Base-by-base conservation (phyloP, 2,888 invertebrate genomes). In the Eucera pruinosa region DNA sequence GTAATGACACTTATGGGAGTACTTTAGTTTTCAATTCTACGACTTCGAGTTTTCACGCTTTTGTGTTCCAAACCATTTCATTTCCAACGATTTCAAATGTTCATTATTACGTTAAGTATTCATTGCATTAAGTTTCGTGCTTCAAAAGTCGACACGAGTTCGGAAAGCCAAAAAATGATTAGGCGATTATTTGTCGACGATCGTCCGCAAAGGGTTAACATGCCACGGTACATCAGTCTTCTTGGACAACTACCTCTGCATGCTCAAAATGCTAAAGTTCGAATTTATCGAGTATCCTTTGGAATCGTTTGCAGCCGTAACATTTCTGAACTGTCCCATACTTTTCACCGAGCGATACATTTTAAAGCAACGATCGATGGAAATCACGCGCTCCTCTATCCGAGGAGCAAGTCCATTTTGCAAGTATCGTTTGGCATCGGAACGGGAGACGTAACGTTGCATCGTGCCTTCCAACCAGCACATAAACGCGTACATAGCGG, bases 391-490 rank as follows among this genome's bases (percentile, higher is more conserved):
- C 13, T 2, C 11, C 41, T 20, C 52, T 13, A 15, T 20, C 15
- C n/a, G 5, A 55, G 33, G 1, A 25, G 25, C n/a, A n/a, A n/a
- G 9, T 27, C 15, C 43, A 25, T 47, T 47, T 66, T 25, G 15
- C 25, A 66, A 23, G 18, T 5, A n/a, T 41, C 41, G 45, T 45
- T 65, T 66, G 47, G 20, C 45, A 41, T 18, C 27, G 18, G 0
- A 2, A 18, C 11, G n/a, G 43, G 27, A 3, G 33, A 11, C 18
- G 13, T 33, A 45, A 36, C 13, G 36, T 54, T 33, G 20, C 18
- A 13, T 54, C 23, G 20, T 20, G 20, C n/a, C 5, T 18, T 27
- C 3, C 27, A 18, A 30, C 18, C 11, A 5, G n/a, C 18, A 61
- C 18, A 50, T 39, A 39, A 1, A 39, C 4, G 5, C 9, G 13